phyloP scores from a whole-genome alignment of 2,113 vertebrate genomes.

The Raphicerus campestris region DNA sequence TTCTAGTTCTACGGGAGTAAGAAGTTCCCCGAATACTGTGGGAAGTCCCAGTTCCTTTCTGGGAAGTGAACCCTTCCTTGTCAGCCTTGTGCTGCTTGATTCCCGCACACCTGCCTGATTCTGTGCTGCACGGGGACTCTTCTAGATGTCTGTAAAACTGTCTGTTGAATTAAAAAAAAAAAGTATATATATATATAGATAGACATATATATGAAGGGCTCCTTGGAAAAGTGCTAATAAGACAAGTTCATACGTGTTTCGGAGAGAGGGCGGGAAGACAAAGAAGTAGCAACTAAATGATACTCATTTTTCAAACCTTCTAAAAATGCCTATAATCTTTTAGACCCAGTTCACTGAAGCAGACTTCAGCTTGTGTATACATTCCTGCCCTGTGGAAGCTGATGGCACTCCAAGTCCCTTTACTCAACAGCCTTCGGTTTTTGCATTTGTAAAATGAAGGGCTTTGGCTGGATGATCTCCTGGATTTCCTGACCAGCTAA shows the following conservation, averaged over 20 bases:
- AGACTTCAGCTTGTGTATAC: not conserved
- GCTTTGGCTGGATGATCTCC: not conserved
- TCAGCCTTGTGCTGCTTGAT: not conserved
- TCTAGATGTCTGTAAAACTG: not conserved
- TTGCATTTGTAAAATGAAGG: not conserved
- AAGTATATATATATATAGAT: not conserved
- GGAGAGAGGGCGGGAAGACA: not conserved
- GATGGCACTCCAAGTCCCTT: not conserved
- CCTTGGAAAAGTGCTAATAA: not conserved
- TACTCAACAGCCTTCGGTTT: not conserved
- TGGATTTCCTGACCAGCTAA: not conserved
- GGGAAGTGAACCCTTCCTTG: not conserved
- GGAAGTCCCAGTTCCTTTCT: not conserved
- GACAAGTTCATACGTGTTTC: not conserved
- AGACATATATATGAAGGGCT: not conserved
- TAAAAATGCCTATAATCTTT: not conserved
- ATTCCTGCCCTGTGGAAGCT: not conserved
- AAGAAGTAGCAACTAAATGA: not conserved
- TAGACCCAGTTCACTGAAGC: not conserved
- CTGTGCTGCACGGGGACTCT: not conserved
- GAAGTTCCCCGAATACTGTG: not conserved
- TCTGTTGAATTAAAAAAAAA: not conserved
- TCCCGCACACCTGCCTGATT: not conserved
- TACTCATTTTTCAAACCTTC: not conserved
- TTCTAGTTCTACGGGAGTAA: not conserved